Base-by-base conservation (phyloP, 2,113 vertebrate genomes). In the Ctenomys sociabilis region DNA sequence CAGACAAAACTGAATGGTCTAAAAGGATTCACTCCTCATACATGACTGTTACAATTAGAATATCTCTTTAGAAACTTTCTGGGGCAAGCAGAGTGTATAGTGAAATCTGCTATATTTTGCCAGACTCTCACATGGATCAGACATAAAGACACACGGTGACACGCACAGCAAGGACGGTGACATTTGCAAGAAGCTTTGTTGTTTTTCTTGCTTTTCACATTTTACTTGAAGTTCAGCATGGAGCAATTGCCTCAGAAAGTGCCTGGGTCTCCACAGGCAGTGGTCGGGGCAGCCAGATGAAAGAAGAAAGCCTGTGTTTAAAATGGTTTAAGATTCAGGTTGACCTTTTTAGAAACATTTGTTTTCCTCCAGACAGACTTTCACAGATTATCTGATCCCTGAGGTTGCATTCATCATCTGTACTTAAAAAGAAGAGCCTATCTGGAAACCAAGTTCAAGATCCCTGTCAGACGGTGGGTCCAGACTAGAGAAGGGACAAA, bases 301-400 rank as follows among this genome's bases (percentile, higher is more conserved):
- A 35, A 85, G 11, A 22, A n/a, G 40, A 70, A 70, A 72, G 22
- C 12, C 49, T 85, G 43, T 14, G 49, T 90, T 49, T 49, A 37
- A 77, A 16, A 21, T 43, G 21, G 54, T 78, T 88, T 83, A 81
- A 86, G 37, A 86, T 68, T 78, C 45, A 93, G 22, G 57, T 4
- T n/a, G 57, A 89, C 64, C 54, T 68, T 96, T 84, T 14, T 16
- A 68, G 89, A 70, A 87, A 54, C 63, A 68, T 49, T 78, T 81
- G 40, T 86, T 92, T 87, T 66, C 64, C 81, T 63, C 70, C 82
- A 85, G 54, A 85, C 32, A 92, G 35, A 40, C 21, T 73, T 49
- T 54, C 78, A 64, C 28, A 92, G 75, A 64, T 81, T 66, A 92
- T 82, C 32, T 80, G 61, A 88, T 63, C 59, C 54, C 32, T 43